Percentiles rank a stretch among this genome's conserved stretches.
Evolutionary conservation across 2,113 vertebrate species (phyloP).

Genomic region (Sakesphorus luctuosus): DNA sequence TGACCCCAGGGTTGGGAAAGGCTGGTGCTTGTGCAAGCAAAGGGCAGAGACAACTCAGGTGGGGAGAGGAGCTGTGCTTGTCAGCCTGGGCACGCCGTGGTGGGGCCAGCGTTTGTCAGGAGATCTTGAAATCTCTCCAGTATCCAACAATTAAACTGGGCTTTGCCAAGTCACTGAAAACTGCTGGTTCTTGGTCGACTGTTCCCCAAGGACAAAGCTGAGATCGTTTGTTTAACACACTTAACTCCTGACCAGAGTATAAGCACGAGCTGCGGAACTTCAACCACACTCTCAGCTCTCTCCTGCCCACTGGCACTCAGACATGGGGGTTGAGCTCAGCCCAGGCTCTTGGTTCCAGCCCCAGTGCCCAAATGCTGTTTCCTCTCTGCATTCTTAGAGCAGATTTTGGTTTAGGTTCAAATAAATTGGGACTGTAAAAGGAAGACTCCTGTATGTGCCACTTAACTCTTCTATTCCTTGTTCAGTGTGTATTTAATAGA

Average conservation of each 20-base stretch:
- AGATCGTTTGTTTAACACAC: neutral
- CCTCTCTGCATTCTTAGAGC: neutral
- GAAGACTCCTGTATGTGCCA: neutral
- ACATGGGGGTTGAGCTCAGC: neutral
- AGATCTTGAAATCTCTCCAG: neutral
- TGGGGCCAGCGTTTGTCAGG: accelerated
- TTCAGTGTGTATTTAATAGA: neutral
- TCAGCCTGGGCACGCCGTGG: neutral
- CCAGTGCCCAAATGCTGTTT: accelerated
- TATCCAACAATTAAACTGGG: neutral
- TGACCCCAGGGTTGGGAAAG: neutral
- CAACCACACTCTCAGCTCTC: neutral
- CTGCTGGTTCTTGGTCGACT: neutral
- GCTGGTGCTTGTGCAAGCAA: neutral
- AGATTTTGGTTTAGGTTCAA: neutral
- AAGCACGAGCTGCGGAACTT: neutral
- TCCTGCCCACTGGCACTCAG: neutral
- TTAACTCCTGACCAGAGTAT: neutral
- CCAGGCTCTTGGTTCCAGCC: neutral
- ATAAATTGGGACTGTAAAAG: neutral
- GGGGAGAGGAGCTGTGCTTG: neutral
- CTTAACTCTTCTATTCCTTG: neutral
- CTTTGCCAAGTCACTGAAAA: neutral
- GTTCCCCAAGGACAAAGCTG: neutral
- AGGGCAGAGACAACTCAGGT: neutral